Percentiles rank a stretch among this genome's conserved stretches.
Conservation (phyloP, 2,888 invertebrate species). For the Biston stratarius region DNA sequence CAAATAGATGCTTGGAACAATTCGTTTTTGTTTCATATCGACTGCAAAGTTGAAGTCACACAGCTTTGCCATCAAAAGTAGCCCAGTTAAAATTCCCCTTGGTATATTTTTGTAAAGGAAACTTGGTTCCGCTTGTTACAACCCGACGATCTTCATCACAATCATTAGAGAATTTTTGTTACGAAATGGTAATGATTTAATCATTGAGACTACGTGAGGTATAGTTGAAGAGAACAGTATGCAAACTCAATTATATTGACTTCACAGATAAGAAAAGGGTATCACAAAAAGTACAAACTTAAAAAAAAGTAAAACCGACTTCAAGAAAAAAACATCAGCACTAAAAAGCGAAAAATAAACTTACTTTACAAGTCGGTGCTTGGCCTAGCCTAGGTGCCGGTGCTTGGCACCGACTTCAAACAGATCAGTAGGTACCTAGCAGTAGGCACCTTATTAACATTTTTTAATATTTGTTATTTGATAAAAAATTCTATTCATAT, state of each 20-base stretch:
- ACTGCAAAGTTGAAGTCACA: background rate
- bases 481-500: background rate
- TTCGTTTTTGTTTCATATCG: no score
- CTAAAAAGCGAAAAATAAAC: no score
- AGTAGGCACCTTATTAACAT: no score
- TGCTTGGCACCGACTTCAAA: no score
- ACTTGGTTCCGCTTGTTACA: slow-evolving; percentile 16
- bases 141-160: slow-evolving; percentile 22
- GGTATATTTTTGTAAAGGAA: slow-evolving; percentile 10
- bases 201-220: slow-evolving; percentile 46
- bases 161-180: slow-evolving; percentile 43
- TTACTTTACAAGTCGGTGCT: no score
- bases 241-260: background rate
- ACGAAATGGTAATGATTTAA: slow-evolving; percentile 71
- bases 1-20: no score
- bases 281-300: no score
- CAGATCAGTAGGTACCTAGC: no score
- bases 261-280: background rate
- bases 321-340: no score
- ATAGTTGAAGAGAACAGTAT: slow-evolving; percentile 1
- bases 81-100: background rate
- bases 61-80: background rate
- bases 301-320: no score
- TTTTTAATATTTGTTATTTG: background rate
- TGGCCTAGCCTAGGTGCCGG: no score